Percentiles rank a stretch among this genome's conserved stretches.
Evolutionary conservation across 2,888 invertebrate genomes (phyloP).

Genomic region (Anarsia innoxiella): DNA sequence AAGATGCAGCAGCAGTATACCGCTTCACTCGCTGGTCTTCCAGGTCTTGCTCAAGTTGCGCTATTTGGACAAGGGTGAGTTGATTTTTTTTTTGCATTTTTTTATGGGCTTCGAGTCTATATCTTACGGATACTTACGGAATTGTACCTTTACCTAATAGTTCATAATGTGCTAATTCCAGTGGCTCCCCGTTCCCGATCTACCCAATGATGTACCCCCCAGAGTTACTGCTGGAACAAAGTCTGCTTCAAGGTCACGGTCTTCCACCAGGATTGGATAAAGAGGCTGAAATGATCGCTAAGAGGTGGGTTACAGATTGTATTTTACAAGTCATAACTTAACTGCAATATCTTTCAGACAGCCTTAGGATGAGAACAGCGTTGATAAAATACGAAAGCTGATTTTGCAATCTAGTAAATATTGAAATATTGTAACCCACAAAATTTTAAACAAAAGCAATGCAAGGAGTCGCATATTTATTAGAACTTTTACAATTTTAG

Average conservation of each 20-base stretch:
- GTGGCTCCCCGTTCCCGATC: slow-evolving; percentile 64
- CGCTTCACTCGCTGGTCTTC: slow-evolving; percentile 59
- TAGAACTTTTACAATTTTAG: slow-evolving; percentile 23
- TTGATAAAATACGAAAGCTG: too few relatives aligned
- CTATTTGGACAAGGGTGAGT: slow-evolving; percentile 65
- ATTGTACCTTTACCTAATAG: too few relatives aligned
- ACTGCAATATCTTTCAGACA: too few relatives aligned
- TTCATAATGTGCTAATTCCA: too few relatives aligned
- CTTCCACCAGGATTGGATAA: slow-evolving; percentile 66
- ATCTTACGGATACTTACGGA: neutral
- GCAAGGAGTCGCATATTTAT: too few relatives aligned
- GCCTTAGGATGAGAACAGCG: too few relatives aligned
- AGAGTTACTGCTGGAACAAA: slow-evolving; percentile 62
- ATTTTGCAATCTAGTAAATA: too few relatives aligned
- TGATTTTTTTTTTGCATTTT: neutral
- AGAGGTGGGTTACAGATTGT: slow-evolving; percentile 57
- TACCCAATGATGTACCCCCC: slow-evolving; percentile 73
- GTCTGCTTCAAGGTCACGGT: slow-evolving; percentile 71
- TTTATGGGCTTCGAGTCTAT: neutral
- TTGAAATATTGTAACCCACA: too few relatives aligned
- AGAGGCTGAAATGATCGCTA: slow-evolving; percentile 67
- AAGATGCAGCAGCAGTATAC: slow-evolving; percentile 70
- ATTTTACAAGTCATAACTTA: too few relatives aligned
- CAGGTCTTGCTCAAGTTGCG: slow-evolving; percentile 63
- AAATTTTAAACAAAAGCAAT: too few relatives aligned